A percentile compares a stretch with the other conserved stretches of the same genome.
Evolutionary conservation across 2,113 vertebrate genomes (phyloP).

Genomic region (Kryptolebias marmoratus): DNA sequence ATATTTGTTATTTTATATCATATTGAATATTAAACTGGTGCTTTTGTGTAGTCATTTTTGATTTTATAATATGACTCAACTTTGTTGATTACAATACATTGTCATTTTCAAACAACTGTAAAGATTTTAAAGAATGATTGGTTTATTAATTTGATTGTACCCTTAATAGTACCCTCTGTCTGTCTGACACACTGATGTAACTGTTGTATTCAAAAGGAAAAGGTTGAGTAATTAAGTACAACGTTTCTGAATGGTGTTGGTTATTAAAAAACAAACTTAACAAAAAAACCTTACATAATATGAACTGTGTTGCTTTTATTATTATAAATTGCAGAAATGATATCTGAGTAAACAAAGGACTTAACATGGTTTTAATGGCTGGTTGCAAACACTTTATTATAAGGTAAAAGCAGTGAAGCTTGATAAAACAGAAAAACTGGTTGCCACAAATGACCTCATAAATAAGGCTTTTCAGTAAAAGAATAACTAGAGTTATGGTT

Average conservation of each 20-base stretch:
- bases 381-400: neutral
- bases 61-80: too few species aligned
- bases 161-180: too few species aligned
- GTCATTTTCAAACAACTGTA: too few species aligned
- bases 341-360: conserved; percentile 14
- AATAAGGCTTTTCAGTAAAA: conserved; percentile 9
- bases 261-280: neutral
- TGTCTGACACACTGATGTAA: neutral
- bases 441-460: conserved; percentile 1
- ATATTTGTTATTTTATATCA: too few species aligned
- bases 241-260: conserved; percentile 1
- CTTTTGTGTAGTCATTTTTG: too few species aligned
- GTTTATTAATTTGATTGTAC: too few species aligned
- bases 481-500: neutral
- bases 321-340: conserved; percentile 15
- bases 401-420: neutral
- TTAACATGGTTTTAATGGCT: conserved; percentile 6
- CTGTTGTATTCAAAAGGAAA: conserved; percentile 3
- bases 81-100: too few species aligned
- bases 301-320: neutral
- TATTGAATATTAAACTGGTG: too few species aligned
- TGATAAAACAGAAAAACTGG: neutral
- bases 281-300: neutral
- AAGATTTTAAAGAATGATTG: too few species aligned
- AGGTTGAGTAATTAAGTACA: neutral